These are phyloP conservation scores for Radopholus similis DNA, from an alignment of 1,140 invertebrate genomes.

Conservation along the genomic window DNA sequence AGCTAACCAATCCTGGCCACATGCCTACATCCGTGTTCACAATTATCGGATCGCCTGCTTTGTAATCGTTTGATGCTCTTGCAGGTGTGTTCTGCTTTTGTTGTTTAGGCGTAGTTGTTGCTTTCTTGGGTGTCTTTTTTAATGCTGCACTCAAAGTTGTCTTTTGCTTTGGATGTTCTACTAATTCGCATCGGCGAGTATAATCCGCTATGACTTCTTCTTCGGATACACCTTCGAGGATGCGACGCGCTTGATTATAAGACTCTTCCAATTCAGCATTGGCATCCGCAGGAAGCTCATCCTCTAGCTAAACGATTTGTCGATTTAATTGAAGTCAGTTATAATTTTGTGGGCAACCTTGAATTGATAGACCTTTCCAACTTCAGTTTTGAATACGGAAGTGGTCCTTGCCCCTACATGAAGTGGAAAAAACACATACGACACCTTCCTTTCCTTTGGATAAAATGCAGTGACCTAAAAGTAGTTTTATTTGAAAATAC, in stretches of 20 bases:
- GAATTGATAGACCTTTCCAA: constrained; percentile 8
- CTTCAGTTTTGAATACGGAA: constrained; percentile 16
- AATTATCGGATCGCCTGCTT: constrained; percentile 9
- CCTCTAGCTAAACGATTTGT: background rate
- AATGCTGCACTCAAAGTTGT: background rate
- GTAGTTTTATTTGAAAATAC: background rate
- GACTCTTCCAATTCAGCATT: constrained; percentile 3
- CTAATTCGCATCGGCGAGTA: background rate
- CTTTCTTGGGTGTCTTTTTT: background rate
- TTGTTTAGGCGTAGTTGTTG: background rate
- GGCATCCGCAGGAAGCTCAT: constrained; percentile 6
- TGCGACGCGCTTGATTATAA: constrained; percentile 7
- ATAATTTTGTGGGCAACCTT: background rate
- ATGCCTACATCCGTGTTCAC: constrained; percentile 11
- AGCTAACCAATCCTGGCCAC: constrained; percentile 17
- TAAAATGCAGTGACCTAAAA: constrained; percentile 26
- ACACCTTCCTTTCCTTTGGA: constrained; percentile 23
- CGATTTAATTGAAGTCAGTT: background rate
- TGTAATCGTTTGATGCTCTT: background rate
- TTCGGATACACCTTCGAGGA: background rate
- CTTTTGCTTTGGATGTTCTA: constrained; percentile 1
- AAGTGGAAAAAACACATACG: constrained; percentile 23
- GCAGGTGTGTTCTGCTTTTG: background rate
- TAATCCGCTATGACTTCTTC: constrained; percentile 13
- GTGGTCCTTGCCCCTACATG: background rate